Conservation (phyloP, 2,113 vertebrate genomes). For the Chaetodon auriga region DNA sequence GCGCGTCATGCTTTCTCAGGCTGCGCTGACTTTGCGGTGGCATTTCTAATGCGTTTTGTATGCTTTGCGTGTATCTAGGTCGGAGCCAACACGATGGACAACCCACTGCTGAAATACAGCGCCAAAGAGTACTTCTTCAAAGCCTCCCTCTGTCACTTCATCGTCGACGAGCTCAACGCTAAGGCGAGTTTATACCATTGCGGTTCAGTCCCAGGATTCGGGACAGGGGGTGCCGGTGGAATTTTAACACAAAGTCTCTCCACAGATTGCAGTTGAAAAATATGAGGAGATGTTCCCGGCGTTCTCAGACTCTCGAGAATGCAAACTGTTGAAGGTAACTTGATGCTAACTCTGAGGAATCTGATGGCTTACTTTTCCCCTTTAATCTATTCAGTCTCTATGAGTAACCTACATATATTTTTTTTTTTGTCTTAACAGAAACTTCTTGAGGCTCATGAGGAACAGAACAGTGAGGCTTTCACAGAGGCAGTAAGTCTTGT, state of each 20-base stretch:
- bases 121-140: slow-evolving; percentile 99
- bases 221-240: not conserved
- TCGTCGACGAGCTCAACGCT: slow-evolving; percentile 97
- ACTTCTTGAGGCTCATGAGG: slow-evolving; percentile 97
- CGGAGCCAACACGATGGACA: slow-evolving; percentile 97
- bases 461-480: slow-evolving; percentile 96
- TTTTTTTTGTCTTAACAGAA: slow-evolving; percentile 84
- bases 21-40: not conserved
- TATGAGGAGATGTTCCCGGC: slow-evolving; percentile 99
- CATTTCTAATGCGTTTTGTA: not conserved
- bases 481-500: slow-evolving; percentile 93
- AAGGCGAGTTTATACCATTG: slow-evolving; percentile 84
- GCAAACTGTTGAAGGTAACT: slow-evolving; percentile 96
- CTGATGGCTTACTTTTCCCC: not conserved
- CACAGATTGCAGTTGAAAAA: slow-evolving; percentile 95
- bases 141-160: slow-evolving; percentile 97
- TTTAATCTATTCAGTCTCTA: slow-evolving; percentile 16
- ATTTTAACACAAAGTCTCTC: slow-evolving; percentile 26
- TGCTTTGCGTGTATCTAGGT: slow-evolving; percentile 82
- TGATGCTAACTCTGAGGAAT: not conserved
- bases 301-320: slow-evolving; percentile 97
- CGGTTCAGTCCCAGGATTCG: not conserved
- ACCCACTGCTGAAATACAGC: slow-evolving; percentile 96
- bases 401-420: slow-evolving; percentile 37
- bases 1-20: not conserved